These are phyloP conservation scores for Myrmecophaga tridactyla DNA, from an alignment of 2,113 vertebrate genomes.

Conservation along the genomic window DNA sequence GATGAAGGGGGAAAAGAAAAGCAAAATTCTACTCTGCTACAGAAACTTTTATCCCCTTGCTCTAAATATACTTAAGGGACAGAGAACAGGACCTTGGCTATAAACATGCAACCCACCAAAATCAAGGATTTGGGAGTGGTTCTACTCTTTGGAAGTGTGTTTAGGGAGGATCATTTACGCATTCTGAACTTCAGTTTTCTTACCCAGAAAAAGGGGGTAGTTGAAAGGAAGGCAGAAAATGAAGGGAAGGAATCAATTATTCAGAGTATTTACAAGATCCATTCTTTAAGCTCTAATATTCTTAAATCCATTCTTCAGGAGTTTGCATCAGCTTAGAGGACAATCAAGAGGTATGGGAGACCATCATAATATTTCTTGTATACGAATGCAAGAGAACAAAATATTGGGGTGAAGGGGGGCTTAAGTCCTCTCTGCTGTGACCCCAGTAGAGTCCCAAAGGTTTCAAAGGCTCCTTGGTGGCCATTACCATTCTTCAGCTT, in stretches of 20 bases:
- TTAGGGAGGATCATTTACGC: no score
- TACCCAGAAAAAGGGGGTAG: not conserved
- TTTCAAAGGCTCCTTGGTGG: fast-evolving
- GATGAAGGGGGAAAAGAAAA: not conserved
- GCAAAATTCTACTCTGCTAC: not conserved
- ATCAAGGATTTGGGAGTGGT: not conserved
- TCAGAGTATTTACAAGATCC: not conserved
- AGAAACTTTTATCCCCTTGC: not conserved
- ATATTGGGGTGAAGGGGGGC: not conserved
- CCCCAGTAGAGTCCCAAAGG: not conserved
- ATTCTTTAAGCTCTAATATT: not conserved
- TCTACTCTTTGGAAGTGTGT: not conserved
- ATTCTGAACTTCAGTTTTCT: not conserved
- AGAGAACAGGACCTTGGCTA: not conserved
- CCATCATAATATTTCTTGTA: not conserved
- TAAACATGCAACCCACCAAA: not conserved
- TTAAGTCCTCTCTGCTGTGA: not conserved
- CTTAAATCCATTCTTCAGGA: not conserved
- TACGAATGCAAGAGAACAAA: not conserved
- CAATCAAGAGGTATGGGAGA: not conserved
- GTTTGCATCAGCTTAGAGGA: not conserved
- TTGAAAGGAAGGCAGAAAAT: not conserved
- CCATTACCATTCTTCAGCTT: not conserved
- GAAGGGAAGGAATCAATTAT: not conserved
- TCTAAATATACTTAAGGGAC: not conserved